Evolutionary conservation across 2,888 invertebrate genomes (phyloP).

Genomic region (Luperina nickerlii): DNA sequence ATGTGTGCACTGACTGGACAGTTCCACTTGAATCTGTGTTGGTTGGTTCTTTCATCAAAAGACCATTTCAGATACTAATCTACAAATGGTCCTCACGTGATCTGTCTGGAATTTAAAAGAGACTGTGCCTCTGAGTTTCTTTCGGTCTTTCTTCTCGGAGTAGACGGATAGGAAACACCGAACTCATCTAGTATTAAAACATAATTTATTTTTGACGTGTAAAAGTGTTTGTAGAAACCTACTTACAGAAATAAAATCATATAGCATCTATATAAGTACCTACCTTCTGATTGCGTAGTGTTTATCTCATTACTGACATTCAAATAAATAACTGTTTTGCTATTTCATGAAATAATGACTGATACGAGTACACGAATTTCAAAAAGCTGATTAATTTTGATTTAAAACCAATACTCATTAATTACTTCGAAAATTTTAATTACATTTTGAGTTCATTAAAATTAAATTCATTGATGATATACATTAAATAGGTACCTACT

Average conservation of each 20-base stretch:
- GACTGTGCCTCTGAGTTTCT: neutral
- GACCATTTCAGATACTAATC: neutral
- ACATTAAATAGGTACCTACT: no score
- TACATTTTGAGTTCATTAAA: slow-evolving; percentile 9
- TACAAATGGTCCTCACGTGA: neutral
- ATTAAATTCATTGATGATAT: neutral
- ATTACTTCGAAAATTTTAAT: neutral
- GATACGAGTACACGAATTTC: no score
- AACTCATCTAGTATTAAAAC: neutral
- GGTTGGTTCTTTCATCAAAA: neutral
- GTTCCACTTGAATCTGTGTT: neutral
- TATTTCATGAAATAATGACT: neutral
- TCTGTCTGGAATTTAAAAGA: neutral
- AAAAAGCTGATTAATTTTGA: neutral
- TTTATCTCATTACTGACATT: neutral
- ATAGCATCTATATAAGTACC: neutral
- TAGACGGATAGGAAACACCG: neutral
- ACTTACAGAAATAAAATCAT: neutral
- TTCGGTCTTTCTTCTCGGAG: neutral
- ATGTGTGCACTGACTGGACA: neutral
- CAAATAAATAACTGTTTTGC: neutral
- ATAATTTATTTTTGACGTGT: neutral
- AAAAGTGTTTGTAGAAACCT: neutral
- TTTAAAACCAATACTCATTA: neutral
- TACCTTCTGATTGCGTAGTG: neutral